Percentiles rank a stretch among this genome's conserved stretches.
Conservation (phyloP, 2,113 vertebrate genomes). For the Carettochelys insculpta region DNA sequence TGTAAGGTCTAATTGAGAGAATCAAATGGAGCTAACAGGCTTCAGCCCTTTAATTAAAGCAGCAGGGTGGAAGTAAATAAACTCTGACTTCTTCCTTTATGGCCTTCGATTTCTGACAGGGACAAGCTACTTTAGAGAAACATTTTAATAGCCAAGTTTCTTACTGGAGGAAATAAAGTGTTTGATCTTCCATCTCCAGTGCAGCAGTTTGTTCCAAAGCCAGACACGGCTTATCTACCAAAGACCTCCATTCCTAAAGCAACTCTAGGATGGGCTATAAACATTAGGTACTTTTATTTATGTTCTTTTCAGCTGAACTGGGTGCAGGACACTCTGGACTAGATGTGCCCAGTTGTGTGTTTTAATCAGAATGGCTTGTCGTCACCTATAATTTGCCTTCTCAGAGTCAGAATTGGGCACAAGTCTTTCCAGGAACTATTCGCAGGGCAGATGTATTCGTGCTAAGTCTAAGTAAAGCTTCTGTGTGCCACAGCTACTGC, state of each 20-base stretch:
- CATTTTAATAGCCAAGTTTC: slow-evolving; percentile 31
- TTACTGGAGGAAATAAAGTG: background rate
- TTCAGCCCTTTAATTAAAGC: slow-evolving; percentile 70
- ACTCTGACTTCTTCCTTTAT: slow-evolving; percentile 50
- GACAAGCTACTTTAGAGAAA: slow-evolving; percentile 25
- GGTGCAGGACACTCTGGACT: background rate
- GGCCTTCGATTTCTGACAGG: slow-evolving; percentile 43
- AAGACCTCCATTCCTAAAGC: background rate
- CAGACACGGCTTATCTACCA: background rate
- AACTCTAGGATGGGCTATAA: background rate
- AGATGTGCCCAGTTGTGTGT: too few species aligned
- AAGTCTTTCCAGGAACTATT: background rate
- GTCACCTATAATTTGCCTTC: background rate
- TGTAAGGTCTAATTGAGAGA: slow-evolving; percentile 56
- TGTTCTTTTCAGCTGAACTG: background rate
- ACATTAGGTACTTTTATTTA: background rate
- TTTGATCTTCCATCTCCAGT: slow-evolving; percentile 14
- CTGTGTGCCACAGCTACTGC: background rate
- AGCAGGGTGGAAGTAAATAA: slow-evolving; percentile 61
- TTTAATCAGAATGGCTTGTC: background rate
- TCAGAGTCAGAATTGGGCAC: background rate
- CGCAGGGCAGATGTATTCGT: background rate
- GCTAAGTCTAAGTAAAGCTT: background rate
- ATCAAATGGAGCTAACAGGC: slow-evolving; percentile 31
- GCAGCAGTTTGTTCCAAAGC: background rate